Base-by-base conservation (phyloP, 2,113 vertebrate genomes). In the Atrichornis clamosus region DNA sequence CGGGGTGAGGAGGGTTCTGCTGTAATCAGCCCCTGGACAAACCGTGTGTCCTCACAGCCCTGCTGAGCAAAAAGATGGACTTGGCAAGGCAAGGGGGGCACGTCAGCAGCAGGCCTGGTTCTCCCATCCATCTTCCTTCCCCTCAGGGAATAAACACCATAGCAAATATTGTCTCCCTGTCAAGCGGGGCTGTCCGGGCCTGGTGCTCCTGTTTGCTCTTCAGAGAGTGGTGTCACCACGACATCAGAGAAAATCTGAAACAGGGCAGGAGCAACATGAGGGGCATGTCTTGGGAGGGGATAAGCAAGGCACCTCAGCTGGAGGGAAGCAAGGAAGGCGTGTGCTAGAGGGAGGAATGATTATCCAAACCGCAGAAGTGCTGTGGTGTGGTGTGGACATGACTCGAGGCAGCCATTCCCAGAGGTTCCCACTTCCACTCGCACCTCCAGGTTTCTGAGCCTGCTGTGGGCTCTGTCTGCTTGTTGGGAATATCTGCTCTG, bases 351-450 rank as follows among this genome's bases (percentile, higher is more conserved):
- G 33, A 52, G 44, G 56, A 50, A 27, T 6, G 9, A 33, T 15
- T 4, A 13, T 4, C 32, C 32, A 0, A 15, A 32, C 50, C 32
- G 28, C 30, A 59, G 60, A 60, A 39, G 32, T 1, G 19, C 42
- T 80, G 72, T 6, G 13, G 3, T 80, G 72, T 6, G 13, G 3
- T 2, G 1, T 8, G 39, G 80, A 4, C 16, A 5, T 7, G 27
- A 6, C 44, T 42, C 0, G 0, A 20, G 58, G 42, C n/a, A 32
- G 35, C 28, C 9, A 0, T 21, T 67, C 80, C 80, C 44, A 50
- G 42, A 44, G 58, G 19, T 22, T 64, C 49, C 53, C 63, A 26
- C 12, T 56, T 50, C 65, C 26, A 27, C 23, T 39, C 18, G 1
- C 58, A 23, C 18, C 26, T 49, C n/a, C 14, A 17, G 37, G 13